Evolutionary conservation across 2,797 vertebrate genomes (phyloP), one percentile per base, ranked within the genome.

Genomic region (Danio kyathit): DNA sequence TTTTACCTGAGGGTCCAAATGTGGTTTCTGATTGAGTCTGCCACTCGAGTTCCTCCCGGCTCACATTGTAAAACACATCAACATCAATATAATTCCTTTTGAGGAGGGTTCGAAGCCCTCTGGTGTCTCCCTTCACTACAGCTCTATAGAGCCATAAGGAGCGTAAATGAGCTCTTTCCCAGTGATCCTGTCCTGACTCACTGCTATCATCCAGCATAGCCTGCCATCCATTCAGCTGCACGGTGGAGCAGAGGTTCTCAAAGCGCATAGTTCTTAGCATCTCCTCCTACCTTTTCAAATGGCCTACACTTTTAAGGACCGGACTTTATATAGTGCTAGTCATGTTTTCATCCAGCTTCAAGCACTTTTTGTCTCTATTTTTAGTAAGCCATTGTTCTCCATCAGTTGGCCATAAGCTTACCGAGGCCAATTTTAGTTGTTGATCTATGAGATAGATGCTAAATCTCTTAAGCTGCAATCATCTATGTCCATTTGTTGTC

Each of bases 1-100:
- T 66, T 49, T 83, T 94, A 95, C 94, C 94, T 93, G 94, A 92
- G 49, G 91, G 80, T 84, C 95, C 92, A 0, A 92, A 94, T 2
- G 81, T 88, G 0, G 90, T 91, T 29, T 82, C 83, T 64, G 89
- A 86, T 72, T 90, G 87, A 85, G 84, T 83, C 78, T 88, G 91
- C 93, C 94, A 94, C 79, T 93, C 87, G 89, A 93, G 84, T 87
- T 95, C 90, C 0, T 90, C 87, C 7, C 71, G 83, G 29, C 66
- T 88, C 88, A 94, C 87, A 87, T 94, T 93, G 65, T 93, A 92
- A 41, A 92, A 78, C 78, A 91, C 49, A n/a, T 91, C 90, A 84
- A 90, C 89, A 6, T 91, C 93, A 67, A 89, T 90, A 21, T 90
- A 90, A 85, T 88, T 89, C 49, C 41, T 79, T 66, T 89, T 90